A percentile compares a stretch with the other conserved stretches of the same genome.
Conservation (phyloP, 2,888 invertebrate genomes). For the Galeopsomyia nigrocyanea region DNA sequence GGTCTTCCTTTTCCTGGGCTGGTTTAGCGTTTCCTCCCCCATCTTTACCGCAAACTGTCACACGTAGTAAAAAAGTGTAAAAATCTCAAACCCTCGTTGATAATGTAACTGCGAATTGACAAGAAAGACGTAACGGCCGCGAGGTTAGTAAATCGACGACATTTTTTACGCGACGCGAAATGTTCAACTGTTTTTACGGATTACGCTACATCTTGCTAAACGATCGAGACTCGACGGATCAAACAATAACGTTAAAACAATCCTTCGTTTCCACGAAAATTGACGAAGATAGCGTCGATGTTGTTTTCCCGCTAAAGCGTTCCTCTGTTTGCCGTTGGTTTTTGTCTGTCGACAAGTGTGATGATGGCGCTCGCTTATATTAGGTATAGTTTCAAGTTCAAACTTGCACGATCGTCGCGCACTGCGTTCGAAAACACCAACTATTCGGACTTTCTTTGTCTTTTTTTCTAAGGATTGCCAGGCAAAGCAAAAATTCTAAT, state of each 20-base stretch:
- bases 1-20: conserved; percentile 32
- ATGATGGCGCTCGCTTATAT: too few species aligned
- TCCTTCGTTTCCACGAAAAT: background rate
- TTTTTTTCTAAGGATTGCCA: background rate
- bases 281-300: conserved; percentile 1
- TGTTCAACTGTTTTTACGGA: too few species aligned
- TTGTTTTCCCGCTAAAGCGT: conserved; percentile 11
- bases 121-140: too few species aligned
- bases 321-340: background rate
- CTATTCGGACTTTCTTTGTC: background rate
- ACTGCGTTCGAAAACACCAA: conserved; percentile 1
- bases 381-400: conserved; percentile 7
- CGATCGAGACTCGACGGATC: too few species aligned
- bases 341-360: too few species aligned
- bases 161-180: too few species aligned
- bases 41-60: background rate
- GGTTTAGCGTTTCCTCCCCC: conserved; percentile 24
- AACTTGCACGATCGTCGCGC: background rate
- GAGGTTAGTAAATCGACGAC: too few species aligned
- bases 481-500: too few species aligned
- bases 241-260: background rate
- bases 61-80: too few species aligned
- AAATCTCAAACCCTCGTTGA: too few species aligned
- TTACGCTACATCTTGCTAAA: too few species aligned
- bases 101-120: too few species aligned